Percentiles rank a stretch among this genome's conserved stretches.
phyloP scores from a whole-genome alignment of 2,888 invertebrate genomes.

The Drosophila anomalata region DNA sequence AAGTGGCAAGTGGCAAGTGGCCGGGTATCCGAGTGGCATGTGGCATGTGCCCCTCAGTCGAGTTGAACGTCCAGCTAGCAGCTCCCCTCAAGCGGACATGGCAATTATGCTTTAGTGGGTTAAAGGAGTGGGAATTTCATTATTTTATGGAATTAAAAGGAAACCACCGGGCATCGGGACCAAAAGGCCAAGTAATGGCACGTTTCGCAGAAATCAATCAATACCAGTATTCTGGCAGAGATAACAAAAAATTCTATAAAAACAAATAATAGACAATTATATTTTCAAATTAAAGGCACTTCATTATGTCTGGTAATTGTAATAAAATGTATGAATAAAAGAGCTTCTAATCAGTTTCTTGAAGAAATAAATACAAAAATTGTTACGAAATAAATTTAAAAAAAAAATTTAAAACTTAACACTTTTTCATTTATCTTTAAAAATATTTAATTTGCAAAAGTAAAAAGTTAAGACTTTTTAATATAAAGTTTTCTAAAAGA shows the following conservation, averaged over 20 bases:
- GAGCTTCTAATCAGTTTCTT: too few species aligned
- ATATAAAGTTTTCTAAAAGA: too few species aligned
- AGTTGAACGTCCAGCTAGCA: conserved; percentile 36
- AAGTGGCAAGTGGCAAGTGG: conserved; percentile 18
- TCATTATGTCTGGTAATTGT: too few species aligned
- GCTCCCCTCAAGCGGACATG: background rate
- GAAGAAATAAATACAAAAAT: too few species aligned
- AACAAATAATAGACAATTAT: background rate
- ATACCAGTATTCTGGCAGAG: background rate
- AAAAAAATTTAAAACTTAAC: too few species aligned
- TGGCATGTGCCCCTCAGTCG: conserved; percentile 3
- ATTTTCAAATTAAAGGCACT: too few species aligned
- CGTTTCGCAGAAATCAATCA: conserved; percentile 1
- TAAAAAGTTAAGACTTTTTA: too few species aligned
- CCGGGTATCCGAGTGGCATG: background rate
- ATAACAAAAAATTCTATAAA: background rate
- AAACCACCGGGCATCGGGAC: background rate
- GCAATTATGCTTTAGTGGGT: conserved; percentile 12
- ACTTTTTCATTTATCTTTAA: too few species aligned
- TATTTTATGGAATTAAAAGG: conserved; percentile 1
- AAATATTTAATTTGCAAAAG: too few species aligned
- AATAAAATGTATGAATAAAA: too few species aligned
- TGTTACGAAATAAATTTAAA: too few species aligned
- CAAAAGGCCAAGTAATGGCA: background rate
- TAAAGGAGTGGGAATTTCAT: conserved; percentile 21